phyloP scores from a whole-genome alignment of 2,888 invertebrate genomes.

The Trissolcus japonicus region DNA sequence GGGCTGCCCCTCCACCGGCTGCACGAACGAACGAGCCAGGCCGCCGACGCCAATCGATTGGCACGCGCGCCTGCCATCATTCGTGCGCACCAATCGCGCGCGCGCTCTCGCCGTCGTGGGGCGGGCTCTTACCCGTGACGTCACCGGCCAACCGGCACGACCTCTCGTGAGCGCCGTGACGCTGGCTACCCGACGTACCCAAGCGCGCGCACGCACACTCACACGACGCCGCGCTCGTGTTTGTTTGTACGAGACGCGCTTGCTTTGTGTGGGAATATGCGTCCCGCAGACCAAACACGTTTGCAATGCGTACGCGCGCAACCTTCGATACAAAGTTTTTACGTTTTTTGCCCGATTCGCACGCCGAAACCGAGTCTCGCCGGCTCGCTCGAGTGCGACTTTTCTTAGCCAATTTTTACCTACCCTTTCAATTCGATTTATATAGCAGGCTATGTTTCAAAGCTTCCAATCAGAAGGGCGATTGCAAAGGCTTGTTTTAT shows the following conservation, averaged over 20 bases:
- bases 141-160: slow-evolving; percentile 65
- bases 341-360: slow-evolving; percentile 2
- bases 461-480: no score
- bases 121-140: slow-evolving; percentile 67
- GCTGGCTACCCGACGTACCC: slow-evolving; percentile 58
- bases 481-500: no score
- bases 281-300: slow-evolving; percentile 17
- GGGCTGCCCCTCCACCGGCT: slow-evolving; percentile 49
- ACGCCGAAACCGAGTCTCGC: not conserved
- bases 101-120: slow-evolving; percentile 58
- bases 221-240: not conserved
- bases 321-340: slow-evolving; percentile 24
- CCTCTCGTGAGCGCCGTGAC: slow-evolving; percentile 64
- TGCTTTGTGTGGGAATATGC: slow-evolving; percentile 34
- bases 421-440: not conserved
- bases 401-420: not conserved
- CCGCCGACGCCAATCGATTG: slow-evolving; percentile 73
- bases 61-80: slow-evolving; percentile 75
- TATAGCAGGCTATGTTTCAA: no score
- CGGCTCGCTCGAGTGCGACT: not conserved
- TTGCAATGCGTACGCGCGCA: slow-evolving; percentile 15
- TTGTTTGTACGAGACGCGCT: slow-evolving; percentile 14
- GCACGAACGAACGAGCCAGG: slow-evolving; percentile 52
- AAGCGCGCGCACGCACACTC: not conserved
- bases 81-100: slow-evolving; percentile 68